These are phyloP conservation scores for Stercorarius parasiticus DNA, from an alignment of 2,113 vertebrate genomes.

Conservation along the genomic window DNA sequence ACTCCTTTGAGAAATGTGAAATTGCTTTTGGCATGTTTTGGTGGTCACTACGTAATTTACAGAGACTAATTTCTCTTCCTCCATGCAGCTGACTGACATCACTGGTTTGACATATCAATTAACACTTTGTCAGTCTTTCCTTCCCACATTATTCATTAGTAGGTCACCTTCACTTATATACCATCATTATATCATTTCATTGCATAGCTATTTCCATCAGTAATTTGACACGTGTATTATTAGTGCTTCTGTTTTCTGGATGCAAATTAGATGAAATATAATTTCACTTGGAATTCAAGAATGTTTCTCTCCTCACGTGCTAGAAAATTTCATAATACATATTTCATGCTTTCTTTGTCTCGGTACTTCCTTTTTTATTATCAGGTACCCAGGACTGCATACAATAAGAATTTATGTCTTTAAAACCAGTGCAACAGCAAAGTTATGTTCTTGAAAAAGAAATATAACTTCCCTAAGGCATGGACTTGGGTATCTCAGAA, in stretches of 20 bases:
- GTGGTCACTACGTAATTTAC: background rate
- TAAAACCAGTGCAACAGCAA: background rate
- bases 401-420: background rate
- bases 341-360: slow-evolving; percentile 9
- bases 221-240: slow-evolving; percentile 1
- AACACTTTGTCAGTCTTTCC: slow-evolving; percentile 34
- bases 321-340: background rate
- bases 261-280: background rate
- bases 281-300: slow-evolving; percentile 6
- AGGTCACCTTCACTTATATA: slow-evolving; percentile 47
- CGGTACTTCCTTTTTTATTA: background rate
- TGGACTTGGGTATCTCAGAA: background rate
- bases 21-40: background rate
- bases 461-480: background rate
- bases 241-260: slow-evolving; percentile 15
- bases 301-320: background rate
- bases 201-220: slow-evolving; percentile 16
- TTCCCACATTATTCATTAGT: slow-evolving; percentile 22
- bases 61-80: slow-evolving; percentile 28
- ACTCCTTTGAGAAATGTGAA: background rate
- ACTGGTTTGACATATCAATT: slow-evolving; percentile 39
- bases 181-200: slow-evolving; percentile 29
- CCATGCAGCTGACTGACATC: background rate
- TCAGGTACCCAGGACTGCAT: background rate
- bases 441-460: background rate